These are phyloP conservation scores for Aythya baeri DNA, from an alignment of 2,113 vertebrate species.

Conservation along the genomic window DNA sequence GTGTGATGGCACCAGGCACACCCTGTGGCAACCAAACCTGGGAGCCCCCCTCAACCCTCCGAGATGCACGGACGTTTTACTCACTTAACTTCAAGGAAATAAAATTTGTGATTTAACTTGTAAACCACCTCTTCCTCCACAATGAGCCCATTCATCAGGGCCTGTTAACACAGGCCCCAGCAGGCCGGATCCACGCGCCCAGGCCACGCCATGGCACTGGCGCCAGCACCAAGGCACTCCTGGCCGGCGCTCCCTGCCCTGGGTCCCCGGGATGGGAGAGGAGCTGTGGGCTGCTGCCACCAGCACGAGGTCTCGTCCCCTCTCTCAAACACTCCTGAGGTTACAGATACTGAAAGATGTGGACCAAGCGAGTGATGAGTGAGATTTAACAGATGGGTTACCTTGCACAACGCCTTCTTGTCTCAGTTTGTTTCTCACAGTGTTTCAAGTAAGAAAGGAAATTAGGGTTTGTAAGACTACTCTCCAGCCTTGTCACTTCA, in stretches of 20 bases:
- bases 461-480: not conserved
- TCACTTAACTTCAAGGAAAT: not conserved
- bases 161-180: not conserved
- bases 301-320: accelerated
- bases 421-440: not conserved
- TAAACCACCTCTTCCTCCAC: not conserved
- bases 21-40: not conserved
- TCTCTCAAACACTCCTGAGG: accelerated
- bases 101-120: not conserved
- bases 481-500: not conserved
- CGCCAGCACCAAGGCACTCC: not conserved
- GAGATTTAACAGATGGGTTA: not conserved
- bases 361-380: accelerated
- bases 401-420: not conserved
- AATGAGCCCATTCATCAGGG: not conserved
- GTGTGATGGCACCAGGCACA: not conserved
- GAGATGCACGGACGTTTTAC: not conserved
- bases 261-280: not conserved
- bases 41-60: not conserved
- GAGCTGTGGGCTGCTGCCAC: not conserved
- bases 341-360: not conserved
- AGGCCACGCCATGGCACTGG: accelerated
- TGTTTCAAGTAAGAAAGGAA: slow-evolving; percentile 12
- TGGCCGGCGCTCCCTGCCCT: accelerated
- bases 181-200: not conserved